phyloP scores from a whole-genome alignment of 1,140 invertebrate genomes.

The Papilio polyxenes region DNA sequence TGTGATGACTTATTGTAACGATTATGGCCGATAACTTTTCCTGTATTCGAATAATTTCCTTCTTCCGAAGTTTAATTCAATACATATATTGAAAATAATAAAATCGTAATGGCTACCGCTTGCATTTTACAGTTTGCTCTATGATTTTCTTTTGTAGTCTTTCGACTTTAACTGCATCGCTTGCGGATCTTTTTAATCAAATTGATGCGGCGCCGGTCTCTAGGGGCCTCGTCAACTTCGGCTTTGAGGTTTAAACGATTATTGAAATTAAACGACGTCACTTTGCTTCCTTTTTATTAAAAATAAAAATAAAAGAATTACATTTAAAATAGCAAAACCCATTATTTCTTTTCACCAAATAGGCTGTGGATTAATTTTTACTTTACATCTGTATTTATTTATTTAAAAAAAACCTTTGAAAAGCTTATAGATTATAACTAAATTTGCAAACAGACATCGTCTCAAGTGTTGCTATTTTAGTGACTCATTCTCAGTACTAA shows the following conservation, averaged over 20 bases:
- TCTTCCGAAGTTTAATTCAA: neutral
- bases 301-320: neutral
- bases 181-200: conserved; percentile 12
- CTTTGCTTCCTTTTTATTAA: neutral
- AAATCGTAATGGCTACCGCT: neutral
- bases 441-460: neutral
- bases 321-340: neutral
- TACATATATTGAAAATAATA: neutral
- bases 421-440: neutral
- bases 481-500: conserved; percentile 13
- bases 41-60: neutral
- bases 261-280: conserved; percentile 22
- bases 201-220: conserved; percentile 4
- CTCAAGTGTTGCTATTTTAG: neutral
- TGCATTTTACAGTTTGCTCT: neutral
- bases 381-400: too few relatives aligned
- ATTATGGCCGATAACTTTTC: neutral
- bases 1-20: neutral
- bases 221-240: neutral
- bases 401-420: neutral
- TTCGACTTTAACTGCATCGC: conserved; percentile 8
- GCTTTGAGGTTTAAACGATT: conserved; percentile 23
- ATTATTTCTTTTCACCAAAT: neutral
- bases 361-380: neutral
- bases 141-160: neutral